Base-by-base conservation (phyloP, 2,113 vertebrate species). In the Megaceryle torquata region DNA sequence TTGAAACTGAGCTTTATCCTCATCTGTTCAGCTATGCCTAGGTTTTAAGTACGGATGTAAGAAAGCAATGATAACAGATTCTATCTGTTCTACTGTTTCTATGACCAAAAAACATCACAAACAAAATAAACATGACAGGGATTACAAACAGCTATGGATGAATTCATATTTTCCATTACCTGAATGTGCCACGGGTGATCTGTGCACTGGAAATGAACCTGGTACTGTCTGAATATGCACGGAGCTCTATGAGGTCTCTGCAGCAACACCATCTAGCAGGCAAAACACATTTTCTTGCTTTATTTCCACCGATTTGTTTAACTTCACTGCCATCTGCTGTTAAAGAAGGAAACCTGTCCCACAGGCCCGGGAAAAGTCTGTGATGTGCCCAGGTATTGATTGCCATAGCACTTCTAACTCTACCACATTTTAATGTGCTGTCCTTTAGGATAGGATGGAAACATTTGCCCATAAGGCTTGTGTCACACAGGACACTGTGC, bases 291-390 rank as follows among this genome's bases (percentile, higher is more conserved):
- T 56, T 77, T 60, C 41, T 13, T 10, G 1, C 13, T 12, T 37
- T 63, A 33, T 26, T 76, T 72, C 71, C n/a, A 68, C n/a, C 65
- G 88, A 97, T 98, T 97, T 96, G 91, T 96, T 98, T 97, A 97
- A 96, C 97, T 84, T 95, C 35, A 88, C 89, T 96, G 97, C 98
- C 98, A 98, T 96, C 98, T 98, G 97, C 98, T 97, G 98, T 75
- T 89, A 1, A 9, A 14, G 84, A 86, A 26, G 24, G 48, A 87
- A 87, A 94, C 79, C 33, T 37, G 68, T 31, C 41, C 53, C 24
- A 5, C 68, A 61, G 63, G 37, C 37, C 53, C 6, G 15, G 56
- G n/a, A 57, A 76, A 18, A 7, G 2, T 2, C 41, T 46, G 18
- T 6, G 56, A n/a, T 48, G 56, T 17, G 50, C 50, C 13, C 28